phyloP scores from a whole-genome alignment of 2,113 vertebrate genomes.

The Vimba vimba region DNA sequence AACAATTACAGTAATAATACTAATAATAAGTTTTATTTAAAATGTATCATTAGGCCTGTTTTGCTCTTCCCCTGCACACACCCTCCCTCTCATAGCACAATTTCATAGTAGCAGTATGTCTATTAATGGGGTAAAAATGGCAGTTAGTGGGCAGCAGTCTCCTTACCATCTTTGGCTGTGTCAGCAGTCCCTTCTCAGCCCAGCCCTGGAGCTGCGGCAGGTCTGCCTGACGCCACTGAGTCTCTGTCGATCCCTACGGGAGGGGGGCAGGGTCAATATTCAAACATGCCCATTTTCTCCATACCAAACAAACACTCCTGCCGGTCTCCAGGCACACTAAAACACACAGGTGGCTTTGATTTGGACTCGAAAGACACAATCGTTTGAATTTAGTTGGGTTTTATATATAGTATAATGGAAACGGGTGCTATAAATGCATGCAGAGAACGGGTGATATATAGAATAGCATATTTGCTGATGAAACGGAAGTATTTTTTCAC shows the following conservation, averaged over 20 bases:
- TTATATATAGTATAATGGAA: background rate
- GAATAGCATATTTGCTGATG: background rate
- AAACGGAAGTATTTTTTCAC: conserved; percentile 12
- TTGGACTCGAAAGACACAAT: conserved; percentile 22
- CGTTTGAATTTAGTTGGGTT: background rate
- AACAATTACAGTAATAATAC: background rate
- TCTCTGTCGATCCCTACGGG: conserved; percentile 84
- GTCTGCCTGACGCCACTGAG: conserved; percentile 86
- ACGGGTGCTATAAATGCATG: background rate
- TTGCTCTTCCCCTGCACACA: conserved; percentile 3
- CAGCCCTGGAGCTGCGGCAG: conserved; percentile 86
- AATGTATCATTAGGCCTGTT: background rate
- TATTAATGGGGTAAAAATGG: conserved; percentile 73
- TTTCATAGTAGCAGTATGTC: conserved; percentile 32
- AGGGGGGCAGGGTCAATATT: conserved; percentile 72
- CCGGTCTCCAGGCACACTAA: conserved; percentile 66
- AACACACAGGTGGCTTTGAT: conserved; percentile 68
- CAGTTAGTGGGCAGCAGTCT: conserved; percentile 72
- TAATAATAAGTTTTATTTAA: background rate
- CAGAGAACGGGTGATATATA: background rate
- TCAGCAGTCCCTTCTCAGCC: conserved; percentile 86
- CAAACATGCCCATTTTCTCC: conserved; percentile 71
- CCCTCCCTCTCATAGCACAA: conserved; percentile 21
- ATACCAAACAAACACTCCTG: conserved; percentile 63
- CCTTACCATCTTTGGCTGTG: conserved; percentile 87